Conservation (phyloP, 2,888 invertebrate genomes). For the Mesorhabditis belari region DNA sequence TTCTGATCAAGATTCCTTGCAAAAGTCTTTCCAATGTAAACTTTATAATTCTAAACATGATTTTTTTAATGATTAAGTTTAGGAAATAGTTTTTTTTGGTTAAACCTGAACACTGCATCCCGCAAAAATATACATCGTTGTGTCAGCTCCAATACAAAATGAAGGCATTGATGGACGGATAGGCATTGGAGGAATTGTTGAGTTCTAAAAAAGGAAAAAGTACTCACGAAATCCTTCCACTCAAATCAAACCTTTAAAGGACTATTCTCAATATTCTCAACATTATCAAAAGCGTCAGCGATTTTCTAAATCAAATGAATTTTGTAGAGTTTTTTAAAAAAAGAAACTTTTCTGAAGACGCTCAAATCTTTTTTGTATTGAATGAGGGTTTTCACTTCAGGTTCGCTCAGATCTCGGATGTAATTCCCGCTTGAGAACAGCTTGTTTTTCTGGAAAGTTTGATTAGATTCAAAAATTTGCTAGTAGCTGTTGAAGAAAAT, state of each 20-base stretch:
- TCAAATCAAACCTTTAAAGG: neutral
- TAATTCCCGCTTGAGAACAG: conserved; percentile 46
- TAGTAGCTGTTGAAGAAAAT: neutral
- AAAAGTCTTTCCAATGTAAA: conserved; percentile 41
- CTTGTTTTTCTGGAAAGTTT: conserved; percentile 34
- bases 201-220: conserved; percentile 10
- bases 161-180: conserved; percentile 38
- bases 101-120: conserved; percentile 46
- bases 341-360: conserved; percentile 34
- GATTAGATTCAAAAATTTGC: neutral
- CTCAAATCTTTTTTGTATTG: conserved; percentile 43
- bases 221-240: neutral
- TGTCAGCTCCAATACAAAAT: conserved; percentile 44
- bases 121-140: conserved; percentile 44
- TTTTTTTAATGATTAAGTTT: neutral
- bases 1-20: conserved; percentile 41
- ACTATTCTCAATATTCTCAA: conserved; percentile 35
- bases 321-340: neutral
- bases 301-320: conserved; percentile 27
- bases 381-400: conserved; percentile 36
- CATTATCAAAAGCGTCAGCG: conserved; percentile 43
- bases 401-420: conserved; percentile 38
- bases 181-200: conserved; percentile 41
- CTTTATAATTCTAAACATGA: conserved; percentile 42
- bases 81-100: neutral